Evolutionary conservation across 2,797 vertebrate genomes (phyloP).

Genomic region (Eidolon dupreanum): DNA sequence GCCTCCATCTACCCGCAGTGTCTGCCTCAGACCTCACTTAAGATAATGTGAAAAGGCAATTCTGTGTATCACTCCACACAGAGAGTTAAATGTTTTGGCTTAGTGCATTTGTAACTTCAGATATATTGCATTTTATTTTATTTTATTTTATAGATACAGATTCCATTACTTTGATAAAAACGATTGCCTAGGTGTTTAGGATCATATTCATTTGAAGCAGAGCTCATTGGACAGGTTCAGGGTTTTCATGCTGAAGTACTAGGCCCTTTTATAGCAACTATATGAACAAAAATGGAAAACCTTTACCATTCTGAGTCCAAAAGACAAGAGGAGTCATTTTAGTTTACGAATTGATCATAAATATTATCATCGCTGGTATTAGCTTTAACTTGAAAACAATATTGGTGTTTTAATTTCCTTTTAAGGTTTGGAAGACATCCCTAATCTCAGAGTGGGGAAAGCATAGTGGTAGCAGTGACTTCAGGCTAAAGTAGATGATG

Average conservation of each 20-base stretch:
- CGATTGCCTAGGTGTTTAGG: slow-evolving; percentile 62
- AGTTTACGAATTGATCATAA: background rate
- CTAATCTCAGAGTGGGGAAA: background rate
- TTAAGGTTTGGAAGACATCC: slow-evolving; percentile 35
- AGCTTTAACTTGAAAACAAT: slow-evolving; percentile 52
- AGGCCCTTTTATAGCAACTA: background rate
- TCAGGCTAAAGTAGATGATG: background rate
- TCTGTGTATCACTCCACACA: slow-evolving; percentile 73
- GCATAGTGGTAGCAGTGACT: background rate
- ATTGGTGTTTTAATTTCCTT: slow-evolving; percentile 32
- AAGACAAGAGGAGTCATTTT: background rate
- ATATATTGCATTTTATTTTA: slow-evolving; percentile 68
- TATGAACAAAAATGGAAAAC: background rate
- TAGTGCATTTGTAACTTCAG: slow-evolving; percentile 66
- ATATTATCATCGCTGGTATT: background rate
- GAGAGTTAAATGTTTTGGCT: slow-evolving; percentile 76
- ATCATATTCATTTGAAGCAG: slow-evolving; percentile 67
- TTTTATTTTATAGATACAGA: slow-evolving; percentile 71
- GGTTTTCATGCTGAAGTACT: background rate
- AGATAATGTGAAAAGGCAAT: slow-evolving; percentile 82
- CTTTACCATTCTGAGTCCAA: background rate
- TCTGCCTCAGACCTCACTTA: slow-evolving; percentile 81
- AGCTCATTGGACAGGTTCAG: slow-evolving; percentile 54
- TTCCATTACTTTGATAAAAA: slow-evolving; percentile 69
- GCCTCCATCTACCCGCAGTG: slow-evolving; percentile 66